Conservation (phyloP, 1,140 invertebrate genomes). For the Laupala kohalensis region DNA sequence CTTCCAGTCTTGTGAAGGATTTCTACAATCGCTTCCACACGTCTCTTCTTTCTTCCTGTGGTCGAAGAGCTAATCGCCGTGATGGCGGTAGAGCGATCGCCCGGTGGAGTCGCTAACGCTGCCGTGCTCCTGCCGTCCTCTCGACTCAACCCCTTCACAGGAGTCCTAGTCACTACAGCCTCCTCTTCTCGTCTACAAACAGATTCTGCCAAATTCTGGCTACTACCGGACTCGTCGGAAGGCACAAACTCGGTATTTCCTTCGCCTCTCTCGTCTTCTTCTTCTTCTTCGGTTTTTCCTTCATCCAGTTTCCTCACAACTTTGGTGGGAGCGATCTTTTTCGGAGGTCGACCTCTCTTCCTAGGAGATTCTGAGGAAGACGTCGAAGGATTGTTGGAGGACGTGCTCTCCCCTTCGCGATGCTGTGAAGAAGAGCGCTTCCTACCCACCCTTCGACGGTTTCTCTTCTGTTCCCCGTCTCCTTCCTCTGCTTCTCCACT, state of each 20-base stretch:
- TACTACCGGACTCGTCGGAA: background rate
- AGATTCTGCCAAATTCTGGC: background rate
- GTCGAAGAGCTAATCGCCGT: background rate
- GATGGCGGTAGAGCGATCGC: background rate
- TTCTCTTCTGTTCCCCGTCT: background rate
- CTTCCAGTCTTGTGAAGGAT: conserved; percentile 4
- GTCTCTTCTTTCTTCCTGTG: conserved; percentile 6
- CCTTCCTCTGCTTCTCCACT: background rate
- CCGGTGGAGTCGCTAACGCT: no score
- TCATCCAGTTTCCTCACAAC: background rate
- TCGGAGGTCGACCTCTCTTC: background rate
- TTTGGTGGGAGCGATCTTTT: background rate
- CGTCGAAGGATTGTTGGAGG: background rate
- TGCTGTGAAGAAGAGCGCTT: background rate
- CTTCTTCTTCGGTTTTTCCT: background rate
- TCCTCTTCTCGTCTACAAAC: background rate
- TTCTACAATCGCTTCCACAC: conserved; percentile 12
- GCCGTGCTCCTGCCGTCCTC: no score
- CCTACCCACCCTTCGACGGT: background rate
- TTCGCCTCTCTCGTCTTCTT: background rate
- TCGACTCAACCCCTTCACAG: background rate
- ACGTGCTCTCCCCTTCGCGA: background rate
- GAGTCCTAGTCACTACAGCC: background rate
- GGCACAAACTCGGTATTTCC: no score
- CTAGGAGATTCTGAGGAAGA: background rate